Evolutionary conservation across 2,113 vertebrate genomes (phyloP), one percentile per base, ranked within the genome.

Genomic region (Dromiciops gliroides): DNA sequence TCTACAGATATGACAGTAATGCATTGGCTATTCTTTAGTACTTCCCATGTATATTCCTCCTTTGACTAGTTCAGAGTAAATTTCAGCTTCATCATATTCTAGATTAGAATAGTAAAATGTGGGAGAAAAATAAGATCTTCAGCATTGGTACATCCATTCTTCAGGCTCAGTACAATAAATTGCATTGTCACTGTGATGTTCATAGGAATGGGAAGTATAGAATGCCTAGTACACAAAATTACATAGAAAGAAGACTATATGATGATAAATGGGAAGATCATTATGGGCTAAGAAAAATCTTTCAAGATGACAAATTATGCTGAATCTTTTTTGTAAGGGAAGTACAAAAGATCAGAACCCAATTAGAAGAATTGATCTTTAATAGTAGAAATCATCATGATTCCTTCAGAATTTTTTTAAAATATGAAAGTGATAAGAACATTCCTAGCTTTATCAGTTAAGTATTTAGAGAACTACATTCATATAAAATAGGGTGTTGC

Each of bases 171-270:
- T 50, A 47, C 48, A 60, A 94, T 75, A 91, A 50, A 1, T 89
- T 94, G 11, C 44, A 91, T n/a, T 26, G 7, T 49, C 31, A 89
- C 26, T 93, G 23, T 92, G 37, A 93, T 97, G 93, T 96, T 19
- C 56, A 89, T 24, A 89, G 94, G 28, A 92, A 89, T 0, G 89
- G 47, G 14, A 94, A 94, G 51, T 48, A 1, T 67, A 91, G 6
- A n/a, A n/a, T 16, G 3, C 26, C 22, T 89, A 44, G 3, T 49
- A 44, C 50, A 44, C 3, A 94, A 26, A 96, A 50, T 0, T 0
- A 89, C 25, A 93, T n/a, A 22, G 6, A 94, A 91, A 47, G 92
- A 88, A 93, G 91, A 93, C 8, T 89, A 2, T 7, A 52, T n/a
- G 89, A 19, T 90, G 44, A 92, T n/a, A 92, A 93, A 51, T 2